Base-by-base conservation (phyloP, 1,140 invertebrate species). In the Sminthurinus signatus region DNA sequence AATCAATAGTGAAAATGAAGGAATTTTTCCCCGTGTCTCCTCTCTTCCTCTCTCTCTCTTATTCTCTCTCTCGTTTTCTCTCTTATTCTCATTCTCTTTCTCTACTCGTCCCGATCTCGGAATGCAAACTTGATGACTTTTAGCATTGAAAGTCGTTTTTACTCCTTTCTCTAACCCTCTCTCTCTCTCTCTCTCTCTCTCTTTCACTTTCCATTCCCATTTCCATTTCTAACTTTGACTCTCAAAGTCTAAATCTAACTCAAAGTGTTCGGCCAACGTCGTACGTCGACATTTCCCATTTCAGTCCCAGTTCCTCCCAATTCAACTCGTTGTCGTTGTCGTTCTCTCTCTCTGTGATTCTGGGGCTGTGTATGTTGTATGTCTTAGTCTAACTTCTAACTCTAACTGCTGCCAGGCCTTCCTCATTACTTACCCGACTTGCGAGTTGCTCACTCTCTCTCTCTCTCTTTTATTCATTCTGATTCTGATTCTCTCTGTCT, bases 1-100 rank as follows among this genome's bases (percentile, higher is more conserved):
- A 67, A 70, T 70, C 65, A 67, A 70, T 68, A 70, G 68, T 69
- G 68, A 69, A 69, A 69, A 69, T 69, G 68, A 69, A 69, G 68
- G 68, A 69, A 69, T 69, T 69, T 68, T 58, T 65, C 67, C 64
- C 60, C 62, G 59, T 65, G 51, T 66, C 64, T 62, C 54, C 27
- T 57, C 52, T 51, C n/a, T n/a, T n/a, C n/a, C n/a, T n/a, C n/a
- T n/a, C n/a, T n/a, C n/a, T n/a, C n/a, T n/a, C n/a, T n/a, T n/a
- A n/a, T n/a, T n/a, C n/a, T n/a, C n/a, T n/a, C n/a, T n/a, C n/a
- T n/a, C n/a, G n/a, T n/a, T n/a, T n/a, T n/a, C n/a, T n/a, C n/a
- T n/a, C n/a, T n/a, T n/a, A n/a, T n/a, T n/a, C n/a, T n/a, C n/a
- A n/a, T n/a, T n/a, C n/a, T n/a, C n/a, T n/a, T n/a, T n/a, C n/a